Percentiles rank a stretch among this genome's conserved stretches.
These are phyloP conservation scores for Chaenogobius annularis DNA, from an alignment of 2,113 vertebrate genomes.

Conservation along the genomic window DNA sequence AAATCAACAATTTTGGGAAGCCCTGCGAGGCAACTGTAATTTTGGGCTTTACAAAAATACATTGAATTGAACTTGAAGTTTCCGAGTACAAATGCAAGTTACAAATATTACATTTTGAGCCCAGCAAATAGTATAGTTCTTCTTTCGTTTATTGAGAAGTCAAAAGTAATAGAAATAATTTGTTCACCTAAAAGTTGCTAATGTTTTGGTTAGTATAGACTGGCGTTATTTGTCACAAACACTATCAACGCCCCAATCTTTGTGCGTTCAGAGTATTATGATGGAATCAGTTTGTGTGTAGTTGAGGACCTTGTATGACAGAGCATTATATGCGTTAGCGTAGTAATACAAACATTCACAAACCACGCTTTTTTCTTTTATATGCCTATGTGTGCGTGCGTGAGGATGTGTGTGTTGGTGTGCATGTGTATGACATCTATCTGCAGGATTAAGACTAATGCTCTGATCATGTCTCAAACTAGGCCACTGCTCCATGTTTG, in stretches of 20 bases:
- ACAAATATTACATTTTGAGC: too few species aligned
- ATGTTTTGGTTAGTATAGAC: not conserved
- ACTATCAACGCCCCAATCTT: not conserved
- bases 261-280: slow-evolving; percentile 34
- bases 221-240: slow-evolving; percentile 1
- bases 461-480: slow-evolving; percentile 72
- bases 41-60: too few species aligned
- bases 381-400: slow-evolving; percentile 11
- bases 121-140: too few species aligned
- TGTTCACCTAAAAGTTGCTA: not conserved
- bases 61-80: too few species aligned
- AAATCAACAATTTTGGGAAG: too few species aligned
- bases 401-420: not conserved
- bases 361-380: slow-evolving; percentile 34
- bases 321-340: slow-evolving; percentile 42
- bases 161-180: too few species aligned
- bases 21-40: too few species aligned
- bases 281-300: slow-evolving; percentile 38
- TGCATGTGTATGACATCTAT: slow-evolving; percentile 66
- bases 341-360: slow-evolving; percentile 19
- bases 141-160: too few species aligned
- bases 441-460: slow-evolving; percentile 74
- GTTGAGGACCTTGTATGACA: slow-evolving; percentile 51
- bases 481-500: slow-evolving; percentile 61
- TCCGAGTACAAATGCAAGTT: too few species aligned